phyloP scores from a whole-genome alignment of 2,113 vertebrate genomes.

The Copsychus sechellarum region DNA sequence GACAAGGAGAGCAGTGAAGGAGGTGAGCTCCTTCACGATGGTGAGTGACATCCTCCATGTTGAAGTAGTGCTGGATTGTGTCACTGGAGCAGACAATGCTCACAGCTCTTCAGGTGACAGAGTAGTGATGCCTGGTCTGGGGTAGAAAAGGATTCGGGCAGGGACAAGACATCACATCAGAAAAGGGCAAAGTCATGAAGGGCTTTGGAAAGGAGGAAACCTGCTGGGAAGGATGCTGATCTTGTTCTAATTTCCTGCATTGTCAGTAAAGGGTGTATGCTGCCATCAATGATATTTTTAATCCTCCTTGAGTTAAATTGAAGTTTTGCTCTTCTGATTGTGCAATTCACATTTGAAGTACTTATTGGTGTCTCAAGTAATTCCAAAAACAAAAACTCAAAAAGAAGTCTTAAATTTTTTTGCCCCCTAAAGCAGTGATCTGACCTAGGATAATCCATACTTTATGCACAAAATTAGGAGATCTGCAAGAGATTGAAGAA shows the following conservation, averaged over 20 bases:
- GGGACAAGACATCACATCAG: not conserved
- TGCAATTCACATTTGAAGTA: not conserved
- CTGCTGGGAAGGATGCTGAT: not conserved
- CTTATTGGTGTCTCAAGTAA: not conserved
- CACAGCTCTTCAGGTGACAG: not conserved
- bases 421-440: not conserved
- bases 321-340: not conserved
- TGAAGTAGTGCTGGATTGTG: not conserved
- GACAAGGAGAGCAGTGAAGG: accelerated
- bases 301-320: not conserved
- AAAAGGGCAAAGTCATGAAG: not conserved
- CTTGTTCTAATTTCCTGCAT: not conserved
- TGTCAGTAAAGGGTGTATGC: not conserved
- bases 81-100: accelerated
- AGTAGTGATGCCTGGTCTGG: not conserved
- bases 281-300: not conserved
- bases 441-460: not conserved
- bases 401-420: not conserved
- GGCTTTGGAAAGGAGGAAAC: not conserved
- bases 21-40: not conserved
- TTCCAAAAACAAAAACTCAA: not conserved
- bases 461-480: not conserved
- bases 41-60: too few relatives aligned
- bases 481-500: not conserved
- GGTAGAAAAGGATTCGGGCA: not conserved